Evolutionary conservation across 2,888 invertebrate genomes (phyloP), one percentile per base, ranked within the genome.

Genomic region (Anagyrus pseudococci): DNA sequence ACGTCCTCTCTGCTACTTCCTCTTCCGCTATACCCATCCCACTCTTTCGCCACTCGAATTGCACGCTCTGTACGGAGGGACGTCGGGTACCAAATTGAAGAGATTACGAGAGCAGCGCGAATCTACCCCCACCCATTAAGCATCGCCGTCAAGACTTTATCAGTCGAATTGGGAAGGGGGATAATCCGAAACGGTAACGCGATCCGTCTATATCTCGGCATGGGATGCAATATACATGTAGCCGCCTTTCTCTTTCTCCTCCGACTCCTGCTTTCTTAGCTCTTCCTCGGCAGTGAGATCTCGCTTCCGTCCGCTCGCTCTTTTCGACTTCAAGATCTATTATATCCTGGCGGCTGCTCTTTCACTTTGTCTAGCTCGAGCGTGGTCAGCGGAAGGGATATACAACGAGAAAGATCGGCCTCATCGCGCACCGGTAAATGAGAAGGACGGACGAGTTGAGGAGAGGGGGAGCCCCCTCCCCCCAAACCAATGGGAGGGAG

Each of bases 111-210:
- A 46, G 17, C 26, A 19, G 33, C 4, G 23, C 8, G 52, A 56
- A 46, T 56, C 56, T 43, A 37, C 17, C 8, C 37, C 19, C 40
- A 19, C 37, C 26, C 19, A 15, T 41, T 13, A 17, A 40, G 46
- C 59, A 64, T 59, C 54, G 58, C 44, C 54, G 63, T 58, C 63
- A 64, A 59, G 50, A 56, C 58, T 54, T 65, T 65, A 65, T 65
- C 64, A 65, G 64, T 46, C 33, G 48, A 46, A 47, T 10, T 17
- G 19, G 29, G 15, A 46, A 46, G 49, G 54, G 65, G 67, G 68
- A 68, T 69, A 69, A 71, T 69, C 68, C 66, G 44, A 59, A 65
- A 58, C 58, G 65, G 68, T 67, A 71, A 69, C 65, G 68, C 68
- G 69, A 71, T 69, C 64, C 67, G 53, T 58, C 69, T 69, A 71